Evolutionary conservation across 2,888 invertebrate species (phyloP), one percentile per base, ranked within the genome.

Genomic region (Buathra laborator): DNA sequence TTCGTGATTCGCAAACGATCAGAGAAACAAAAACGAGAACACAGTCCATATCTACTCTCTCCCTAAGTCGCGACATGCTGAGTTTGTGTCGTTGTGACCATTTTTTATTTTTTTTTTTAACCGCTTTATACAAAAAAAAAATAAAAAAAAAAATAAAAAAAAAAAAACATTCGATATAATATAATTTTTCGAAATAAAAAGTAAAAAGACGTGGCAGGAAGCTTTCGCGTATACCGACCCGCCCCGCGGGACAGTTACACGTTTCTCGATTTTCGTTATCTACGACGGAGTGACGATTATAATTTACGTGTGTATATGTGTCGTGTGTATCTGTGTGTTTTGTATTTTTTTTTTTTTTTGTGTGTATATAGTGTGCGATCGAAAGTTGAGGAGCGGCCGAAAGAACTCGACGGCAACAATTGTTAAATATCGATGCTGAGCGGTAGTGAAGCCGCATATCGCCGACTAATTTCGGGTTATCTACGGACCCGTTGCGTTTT

Each of bases 11-110:
- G 16, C 62, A 32, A 48, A 48, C 19, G 29, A 79, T 53, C 59
- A 53, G 29, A 16, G 62, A 59, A 59, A 68, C 37, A 70, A 74
- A 67, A 51, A 53, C 37, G 37, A 51, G n/a, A 59, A 67, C 44
- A 83, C 84, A 87, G 84, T 87, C 59, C 86, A 84, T 86, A 80
- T 87, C 82, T 81, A 84, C 86, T 84, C 86, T 86, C 86, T 86
- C 84, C 83, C 87, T 85, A 83, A 86, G 80, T 86, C 86, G 83
- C 79, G 51, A 83, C 64, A 74, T 71, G 77, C 76, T 84, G 79
- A 76, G 51, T 82, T 82, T 72, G 59, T 51, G 71, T 85, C 76
- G 67, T 44, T 76, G 24, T 75, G 78, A 66, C 67, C 68, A 48
- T 70, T 77, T 64, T 74, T 37, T 53, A 43, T 37, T 37, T 37